Base-by-base conservation (phyloP, 2,888 invertebrate genomes). In the Xanthorhoe designata region DNA sequence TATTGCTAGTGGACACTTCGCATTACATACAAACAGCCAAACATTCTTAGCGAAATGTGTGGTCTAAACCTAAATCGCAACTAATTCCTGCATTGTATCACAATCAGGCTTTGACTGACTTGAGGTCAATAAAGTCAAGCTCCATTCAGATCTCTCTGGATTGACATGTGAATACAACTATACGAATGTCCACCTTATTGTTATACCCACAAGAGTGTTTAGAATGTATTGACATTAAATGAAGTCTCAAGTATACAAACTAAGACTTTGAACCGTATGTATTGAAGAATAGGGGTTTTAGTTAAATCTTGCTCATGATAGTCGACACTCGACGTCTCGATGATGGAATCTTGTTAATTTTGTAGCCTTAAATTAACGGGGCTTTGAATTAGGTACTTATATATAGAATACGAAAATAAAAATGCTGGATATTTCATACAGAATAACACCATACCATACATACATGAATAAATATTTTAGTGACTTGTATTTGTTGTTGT, bases 321-420 rank as follows among this genome's bases (percentile, higher is more conserved):
- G 71, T 70, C 74, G 74, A 77, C 75, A 75, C 78, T 77, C 71
- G 75, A 75, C 55, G 54, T 70, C 56, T 54, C 38, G 52, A 50
- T 71, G 77, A 76, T 72, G 73, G 74, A 68, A 68, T 72, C 79
- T 79, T 77, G 78, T 79, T 80, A 79, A 74, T 68, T 75, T 74
- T 79, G 77, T 77, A 73, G 51, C 55, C 60, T 24, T 38, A 54
- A 60, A 60, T 65, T 65, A 65, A 65, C 53, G 60, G 50, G 42
- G 32, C 32, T 60, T 60, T 60, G 29, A 65, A 51, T 15, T 45
- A 13, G 1, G 29, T n/a, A n/a, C n/a, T n/a, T n/a, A n/a, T n/a
- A n/a, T n/a, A n/a, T n/a, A n/a, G n/a, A n/a, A n/a, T n/a, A n/a
- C n/a, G 15, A 55, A 65, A 51, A 18, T 17, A 15, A 24, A 24